Evolutionary conservation across 2,113 vertebrate species (phyloP), one percentile per base, ranked within the genome.

Genomic region (Pantherophis guttatus): DNA sequence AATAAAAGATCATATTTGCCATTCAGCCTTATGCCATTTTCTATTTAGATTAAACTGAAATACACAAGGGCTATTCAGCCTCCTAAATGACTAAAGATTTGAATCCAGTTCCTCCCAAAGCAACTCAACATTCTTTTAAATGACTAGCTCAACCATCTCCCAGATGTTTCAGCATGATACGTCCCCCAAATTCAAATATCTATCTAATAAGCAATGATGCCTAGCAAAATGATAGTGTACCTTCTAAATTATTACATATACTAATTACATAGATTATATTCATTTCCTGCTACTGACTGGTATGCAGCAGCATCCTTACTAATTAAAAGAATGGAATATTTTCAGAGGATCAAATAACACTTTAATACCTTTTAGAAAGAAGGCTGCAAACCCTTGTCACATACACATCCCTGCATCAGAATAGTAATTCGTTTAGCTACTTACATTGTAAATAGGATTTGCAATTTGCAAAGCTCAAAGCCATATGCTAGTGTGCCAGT

Each of bases 401-500:
- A 95, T 81, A 81, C 94, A 97, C 95, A 95, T 91, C 91, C 94
- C 95, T 96, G 96, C 96, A 97, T 97, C 97, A 97, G 97, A 97
- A 97, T 94, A 95, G 93, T 98, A 98, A 98, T 97, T 97, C 95
- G 97, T 97, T 98, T 98, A 97, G 97, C 96, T 98, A 97, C 98
- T 98, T 95, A 95, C 54, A 96, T 91, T 93, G 93, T 96, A 98
- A 98, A 98, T 98, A 98, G 98, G 98, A 98, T 98, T 98, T 98
- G 90, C 96, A 95, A 90, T 92, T 95, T 91, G 93, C 96, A 93
- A 95, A 96, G 95, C 97, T 95, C 96, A 95, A 92, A 91, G 94
- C 96, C 96, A 96, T 96, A 94, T 87, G 91, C 81, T 96, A 90
- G 75, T 93, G 93, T 93, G 93, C 0, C 89, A 21, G 58, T 88